phyloP scores from a whole-genome alignment of 2,113 vertebrate genomes.

The Crocuta crocuta region DNA sequence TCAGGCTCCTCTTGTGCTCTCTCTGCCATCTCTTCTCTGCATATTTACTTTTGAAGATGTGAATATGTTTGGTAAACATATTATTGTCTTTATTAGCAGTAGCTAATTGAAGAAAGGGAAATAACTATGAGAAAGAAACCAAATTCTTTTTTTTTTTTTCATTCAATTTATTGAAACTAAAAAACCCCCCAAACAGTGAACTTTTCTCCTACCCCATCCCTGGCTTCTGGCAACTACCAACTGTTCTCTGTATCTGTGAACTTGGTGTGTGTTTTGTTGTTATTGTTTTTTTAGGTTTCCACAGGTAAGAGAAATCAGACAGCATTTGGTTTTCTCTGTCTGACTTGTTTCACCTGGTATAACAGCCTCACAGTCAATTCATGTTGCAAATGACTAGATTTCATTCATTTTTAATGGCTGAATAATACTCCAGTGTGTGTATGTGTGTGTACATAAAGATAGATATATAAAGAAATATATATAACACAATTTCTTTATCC shows the following conservation, averaged over 20 bases:
- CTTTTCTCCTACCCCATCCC: background rate
- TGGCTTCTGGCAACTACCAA: background rate
- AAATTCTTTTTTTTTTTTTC: background rate
- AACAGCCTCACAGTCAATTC: background rate
- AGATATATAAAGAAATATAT: background rate
- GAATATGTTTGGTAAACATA: conserved; percentile 48
- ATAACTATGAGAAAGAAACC: conserved; percentile 45
- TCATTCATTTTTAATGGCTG: background rate
- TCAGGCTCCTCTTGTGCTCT: background rate
- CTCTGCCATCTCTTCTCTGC: background rate
- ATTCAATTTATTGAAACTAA: background rate
- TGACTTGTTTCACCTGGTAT: background rate
- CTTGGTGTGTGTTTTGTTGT: background rate
- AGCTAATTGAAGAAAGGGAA: conserved; percentile 4
- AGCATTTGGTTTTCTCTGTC: background rate
- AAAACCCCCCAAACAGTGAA: background rate
- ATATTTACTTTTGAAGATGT: conserved; percentile 39
- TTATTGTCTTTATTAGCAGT: conserved; percentile 37
- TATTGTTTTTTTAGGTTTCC: background rate
- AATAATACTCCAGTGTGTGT: background rate
- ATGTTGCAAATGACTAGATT: background rate
- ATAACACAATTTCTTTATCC: background rate
- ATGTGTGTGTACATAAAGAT: background rate
- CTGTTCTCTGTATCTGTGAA: background rate
- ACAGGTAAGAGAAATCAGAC: background rate